Evolutionary conservation across 2,797 vertebrate species (phyloP).

Genomic region (Eremophila alpestris): DNA sequence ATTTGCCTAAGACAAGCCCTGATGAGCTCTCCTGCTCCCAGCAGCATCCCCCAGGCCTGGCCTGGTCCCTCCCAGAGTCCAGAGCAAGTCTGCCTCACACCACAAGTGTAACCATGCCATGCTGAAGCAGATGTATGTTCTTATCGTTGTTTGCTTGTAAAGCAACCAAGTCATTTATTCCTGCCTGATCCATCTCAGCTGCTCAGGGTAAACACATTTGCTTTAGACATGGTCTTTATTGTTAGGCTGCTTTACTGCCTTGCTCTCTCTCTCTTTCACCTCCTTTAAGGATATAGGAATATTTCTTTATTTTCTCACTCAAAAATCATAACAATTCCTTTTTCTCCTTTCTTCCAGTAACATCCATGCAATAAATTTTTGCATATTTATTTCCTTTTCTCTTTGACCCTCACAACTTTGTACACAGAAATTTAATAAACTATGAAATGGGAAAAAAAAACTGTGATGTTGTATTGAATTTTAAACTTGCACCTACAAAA

Average conservation of each 20-base stretch:
- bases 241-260: background rate
- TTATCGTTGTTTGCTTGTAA: conserved; percentile 38
- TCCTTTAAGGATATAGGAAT: background rate
- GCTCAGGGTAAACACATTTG: conserved; percentile 29
- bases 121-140: conserved; percentile 44
- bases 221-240: conserved; percentile 1
- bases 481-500: background rate
- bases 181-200: conserved; percentile 1
- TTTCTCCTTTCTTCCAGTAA: background rate
- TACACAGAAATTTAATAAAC: background rate
- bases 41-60: background rate
- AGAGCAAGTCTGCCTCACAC: background rate
- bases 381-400: background rate
- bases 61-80: background rate
- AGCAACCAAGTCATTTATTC: conserved; percentile 19
- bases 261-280: background rate
- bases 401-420: background rate
- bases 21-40: background rate
- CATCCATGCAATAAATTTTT: background rate
- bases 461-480: background rate
- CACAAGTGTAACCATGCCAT: background rate
- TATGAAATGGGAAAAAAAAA: background rate
- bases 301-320: background rate
- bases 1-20: background rate
- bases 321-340: background rate